Evolutionary conservation across 2,113 vertebrate genomes (phyloP).

Genomic region (Hemicordylus capensis): DNA sequence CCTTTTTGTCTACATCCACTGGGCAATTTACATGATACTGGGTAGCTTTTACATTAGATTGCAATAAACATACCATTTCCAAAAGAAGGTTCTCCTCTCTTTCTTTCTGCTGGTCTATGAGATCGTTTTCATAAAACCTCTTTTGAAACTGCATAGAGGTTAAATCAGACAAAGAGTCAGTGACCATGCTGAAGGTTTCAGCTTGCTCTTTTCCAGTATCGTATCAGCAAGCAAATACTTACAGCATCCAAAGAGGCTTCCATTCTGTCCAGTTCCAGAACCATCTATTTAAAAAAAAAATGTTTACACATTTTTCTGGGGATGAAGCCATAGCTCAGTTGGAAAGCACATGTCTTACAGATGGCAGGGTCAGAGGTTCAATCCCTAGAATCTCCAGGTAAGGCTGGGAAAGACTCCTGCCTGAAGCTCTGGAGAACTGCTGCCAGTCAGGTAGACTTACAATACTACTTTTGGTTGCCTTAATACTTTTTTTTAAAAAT

Average conservation of each 20-base stretch:
- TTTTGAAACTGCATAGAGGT: constrained; percentile 85
- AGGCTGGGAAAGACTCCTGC: no score
- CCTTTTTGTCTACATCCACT: neutral
- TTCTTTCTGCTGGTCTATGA: constrained; percentile 92
- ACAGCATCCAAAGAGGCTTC: constrained; percentile 86
- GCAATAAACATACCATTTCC: constrained; percentile 86
- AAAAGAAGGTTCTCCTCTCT: constrained; percentile 90
- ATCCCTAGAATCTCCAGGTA: no score
- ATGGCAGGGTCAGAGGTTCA: no score
- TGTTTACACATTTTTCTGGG: no score
- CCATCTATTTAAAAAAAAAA: constrained; percentile 78
- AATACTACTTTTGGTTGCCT: constrained; percentile 19
- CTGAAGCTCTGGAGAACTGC: no score
- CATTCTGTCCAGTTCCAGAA: constrained; percentile 93
- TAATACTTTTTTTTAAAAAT: neutral
- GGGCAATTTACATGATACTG: neutral
- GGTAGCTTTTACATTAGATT: neutral
- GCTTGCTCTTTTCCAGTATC: neutral
- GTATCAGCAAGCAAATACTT: constrained; percentile 58
- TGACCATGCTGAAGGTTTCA: constrained; percentile 57
- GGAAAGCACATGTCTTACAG: no score
- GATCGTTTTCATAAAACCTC: constrained; percentile 85
- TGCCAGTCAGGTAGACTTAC: no score
- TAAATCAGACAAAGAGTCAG: constrained; percentile 60
- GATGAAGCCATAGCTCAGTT: no score